Evolutionary conservation across 2,888 invertebrate genomes (phyloP).

Genomic region (Campaea margaritaria): DNA sequence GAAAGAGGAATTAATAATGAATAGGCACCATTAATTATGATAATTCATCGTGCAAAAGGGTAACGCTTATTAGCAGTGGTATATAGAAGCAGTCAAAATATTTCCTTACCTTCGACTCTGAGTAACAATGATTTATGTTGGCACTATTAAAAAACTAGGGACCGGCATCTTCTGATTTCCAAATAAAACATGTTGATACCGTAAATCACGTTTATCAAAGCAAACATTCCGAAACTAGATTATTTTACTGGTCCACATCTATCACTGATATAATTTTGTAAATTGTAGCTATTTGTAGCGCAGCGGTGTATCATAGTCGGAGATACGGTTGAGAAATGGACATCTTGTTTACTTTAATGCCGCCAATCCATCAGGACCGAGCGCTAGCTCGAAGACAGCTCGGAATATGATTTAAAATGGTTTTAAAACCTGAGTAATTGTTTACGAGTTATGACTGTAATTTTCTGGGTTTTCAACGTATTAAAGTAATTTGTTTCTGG

Average conservation of each 20-base stretch:
- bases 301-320: conserved; percentile 55
- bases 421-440: conserved; percentile 15
- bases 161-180: conserved; percentile 2
- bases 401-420: conserved; percentile 32
- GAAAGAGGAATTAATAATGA: too few species aligned
- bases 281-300: conserved; percentile 57
- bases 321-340: conserved; percentile 61
- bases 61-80: too few species aligned
- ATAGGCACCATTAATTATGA: too few species aligned
- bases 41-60: too few species aligned
- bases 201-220: conserved; percentile 32
- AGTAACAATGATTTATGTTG: background rate
- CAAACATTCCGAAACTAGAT: conserved; percentile 33
- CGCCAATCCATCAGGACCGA: conserved; percentile 56
- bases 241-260: conserved; percentile 30
- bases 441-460: conserved; percentile 11
- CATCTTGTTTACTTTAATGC: conserved; percentile 63
- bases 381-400: conserved; percentile 45
- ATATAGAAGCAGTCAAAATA: too few species aligned
- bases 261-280: conserved; percentile 40
- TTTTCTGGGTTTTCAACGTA: conserved; percentile 4
- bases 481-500: conserved; percentile 1
- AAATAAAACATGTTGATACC: conserved; percentile 18
- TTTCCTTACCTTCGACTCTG: too few species aligned
- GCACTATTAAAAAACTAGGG: background rate